These are phyloP conservation scores for Dendroctonus ponderosae DNA, from an alignment of 1,140 invertebrate genomes.

Conservation along the genomic window DNA sequence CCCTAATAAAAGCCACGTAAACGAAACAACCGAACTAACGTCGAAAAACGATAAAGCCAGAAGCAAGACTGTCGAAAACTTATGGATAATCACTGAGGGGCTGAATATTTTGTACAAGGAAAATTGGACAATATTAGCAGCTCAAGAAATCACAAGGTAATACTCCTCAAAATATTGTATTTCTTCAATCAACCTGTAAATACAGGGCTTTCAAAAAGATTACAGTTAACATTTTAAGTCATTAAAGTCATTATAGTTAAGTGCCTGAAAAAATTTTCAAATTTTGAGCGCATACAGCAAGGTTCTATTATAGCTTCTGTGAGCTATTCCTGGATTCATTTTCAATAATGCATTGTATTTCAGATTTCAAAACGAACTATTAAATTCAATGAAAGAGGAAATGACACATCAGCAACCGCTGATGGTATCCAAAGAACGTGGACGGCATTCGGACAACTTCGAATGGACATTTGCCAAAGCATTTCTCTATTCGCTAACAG, in stretches of 20 bases:
- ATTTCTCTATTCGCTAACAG: slow-evolving; percentile 93
- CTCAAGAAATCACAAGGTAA: slow-evolving; percentile 75
- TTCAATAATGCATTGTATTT: not conserved
- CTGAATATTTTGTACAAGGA: slow-evolving; percentile 92
- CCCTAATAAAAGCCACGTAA: slow-evolving; percentile 35
- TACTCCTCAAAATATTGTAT: not conserved
- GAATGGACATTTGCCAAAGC: slow-evolving; percentile 93
- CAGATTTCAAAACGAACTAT: slow-evolving; percentile 79
- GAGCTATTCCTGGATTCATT: not conserved
- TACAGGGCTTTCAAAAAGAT: no score
- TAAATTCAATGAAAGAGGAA: slow-evolving; percentile 74
- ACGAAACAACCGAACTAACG: slow-evolving; percentile 43
- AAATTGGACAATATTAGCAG: slow-evolving; percentile 88
- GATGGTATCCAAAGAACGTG: slow-evolving; percentile 52
- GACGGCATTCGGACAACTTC: slow-evolving; percentile 57
- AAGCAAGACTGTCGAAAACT: slow-evolving; percentile 77
- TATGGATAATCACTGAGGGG: slow-evolving; percentile 93
- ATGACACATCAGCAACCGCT: slow-evolving; percentile 58
- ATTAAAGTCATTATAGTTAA: no score
- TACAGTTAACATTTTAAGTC: no score
- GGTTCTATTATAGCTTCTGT: no score
- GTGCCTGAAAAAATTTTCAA: no score
- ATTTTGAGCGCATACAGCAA: no score
- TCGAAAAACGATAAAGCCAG: slow-evolving; percentile 62
- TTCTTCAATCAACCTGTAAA: not conserved